These are phyloP conservation scores for Pseudochromis fuscus DNA, from an alignment of 2,797 vertebrate genomes.

Conservation along the genomic window DNA sequence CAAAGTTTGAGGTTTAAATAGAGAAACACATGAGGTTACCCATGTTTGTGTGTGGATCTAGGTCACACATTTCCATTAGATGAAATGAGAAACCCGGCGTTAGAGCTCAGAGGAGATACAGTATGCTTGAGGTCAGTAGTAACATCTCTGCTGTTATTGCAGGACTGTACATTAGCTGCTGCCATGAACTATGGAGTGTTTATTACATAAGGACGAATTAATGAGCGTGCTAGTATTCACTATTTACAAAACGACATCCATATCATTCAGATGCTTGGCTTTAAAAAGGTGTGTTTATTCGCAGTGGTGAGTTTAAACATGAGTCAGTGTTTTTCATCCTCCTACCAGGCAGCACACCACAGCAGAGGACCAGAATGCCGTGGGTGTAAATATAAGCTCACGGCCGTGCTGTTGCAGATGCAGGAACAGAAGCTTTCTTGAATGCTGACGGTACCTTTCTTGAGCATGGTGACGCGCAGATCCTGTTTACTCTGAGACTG, in stretches of 20 bases:
- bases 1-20: background rate
- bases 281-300: slow-evolving; percentile 44
- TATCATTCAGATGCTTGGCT: slow-evolving; percentile 9
- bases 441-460: slow-evolving; percentile 89
- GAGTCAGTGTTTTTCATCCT: slow-evolving; percentile 41
- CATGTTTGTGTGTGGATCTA: background rate
- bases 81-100: background rate
- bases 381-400: slow-evolving; percentile 37
- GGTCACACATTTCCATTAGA: slow-evolving; percentile 7
- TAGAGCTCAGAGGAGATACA: background rate
- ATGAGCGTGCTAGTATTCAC: background rate
- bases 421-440: slow-evolving; percentile 85
- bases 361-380: slow-evolving; percentile 18
- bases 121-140: background rate
- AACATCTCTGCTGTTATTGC: background rate
- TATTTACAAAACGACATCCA: slow-evolving; percentile 13
- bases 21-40: background rate
- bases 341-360: slow-evolving; percentile 27
- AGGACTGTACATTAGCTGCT: background rate
- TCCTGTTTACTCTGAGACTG: slow-evolving; percentile 93
- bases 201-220: background rate
- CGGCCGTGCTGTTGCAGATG: slow-evolving; percentile 5
- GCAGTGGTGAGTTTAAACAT: slow-evolving; percentile 18
- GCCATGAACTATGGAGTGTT: background rate
- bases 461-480: slow-evolving; percentile 94